Percentiles rank a stretch among this genome's conserved stretches.
These are phyloP conservation scores for Tachina lurida DNA, from an alignment of 2,888 invertebrate species.

Conservation along the genomic window DNA sequence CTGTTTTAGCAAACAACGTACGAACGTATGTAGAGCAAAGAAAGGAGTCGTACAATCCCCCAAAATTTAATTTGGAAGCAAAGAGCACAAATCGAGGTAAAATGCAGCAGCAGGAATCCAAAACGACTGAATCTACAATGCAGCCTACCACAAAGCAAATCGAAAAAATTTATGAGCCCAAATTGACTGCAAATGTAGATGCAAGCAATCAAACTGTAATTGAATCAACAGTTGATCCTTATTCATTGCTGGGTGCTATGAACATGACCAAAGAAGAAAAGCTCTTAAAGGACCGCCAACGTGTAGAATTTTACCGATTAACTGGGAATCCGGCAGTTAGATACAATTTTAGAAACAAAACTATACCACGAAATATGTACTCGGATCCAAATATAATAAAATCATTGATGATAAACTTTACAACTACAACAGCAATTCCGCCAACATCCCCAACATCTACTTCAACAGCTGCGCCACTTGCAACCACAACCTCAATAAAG, in stretches of 20 bases:
- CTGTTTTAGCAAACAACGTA: not conserved
- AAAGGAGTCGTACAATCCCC: not conserved
- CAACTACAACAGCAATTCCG: conserved; percentile 68
- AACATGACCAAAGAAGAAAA: conserved; percentile 35
- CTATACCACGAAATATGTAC: too few species aligned
- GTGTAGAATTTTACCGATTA: too few species aligned
- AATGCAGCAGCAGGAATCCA: conserved; percentile 31
- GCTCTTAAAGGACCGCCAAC: conserved; percentile 1
- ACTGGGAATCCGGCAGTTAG: too few species aligned
- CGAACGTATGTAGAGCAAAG: not conserved
- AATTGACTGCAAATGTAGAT: conserved; percentile 42
- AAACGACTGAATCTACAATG: conserved; percentile 33
- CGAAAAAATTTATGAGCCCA: conserved; percentile 34
- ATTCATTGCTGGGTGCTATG: conserved; percentile 18
- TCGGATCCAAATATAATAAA: conserved; percentile 46
- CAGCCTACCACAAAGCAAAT: not conserved
- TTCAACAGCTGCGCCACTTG: conserved; percentile 44
- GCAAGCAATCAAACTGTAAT: conserved; percentile 20
- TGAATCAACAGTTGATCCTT: conserved; percentile 30
- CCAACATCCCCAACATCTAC: conserved; percentile 43
- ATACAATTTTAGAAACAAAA: too few species aligned
- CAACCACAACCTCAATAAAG: conserved; percentile 50
- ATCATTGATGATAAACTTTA: conserved; percentile 37
- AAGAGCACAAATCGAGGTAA: not conserved
- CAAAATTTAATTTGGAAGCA: not conserved